These are phyloP conservation scores for Argyresthia goedartella DNA, from an alignment of 2,888 invertebrate species.

Conservation along the genomic window DNA sequence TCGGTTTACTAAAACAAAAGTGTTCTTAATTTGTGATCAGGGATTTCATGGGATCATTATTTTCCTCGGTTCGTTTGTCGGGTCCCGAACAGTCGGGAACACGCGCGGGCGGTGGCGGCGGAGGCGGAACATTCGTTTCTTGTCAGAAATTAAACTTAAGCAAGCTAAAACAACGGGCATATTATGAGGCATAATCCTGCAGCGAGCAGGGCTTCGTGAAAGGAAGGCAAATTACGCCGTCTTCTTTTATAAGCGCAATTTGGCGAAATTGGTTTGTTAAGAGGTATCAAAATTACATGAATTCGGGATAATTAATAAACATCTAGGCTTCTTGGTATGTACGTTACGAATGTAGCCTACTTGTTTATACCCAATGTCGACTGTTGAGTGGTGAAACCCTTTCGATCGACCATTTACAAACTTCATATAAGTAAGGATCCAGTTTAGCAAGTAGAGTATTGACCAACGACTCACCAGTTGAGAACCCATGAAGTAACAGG, in stretches of 20 bases:
- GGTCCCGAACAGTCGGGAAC: slow-evolving; percentile 6
- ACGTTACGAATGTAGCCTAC: too few species aligned
- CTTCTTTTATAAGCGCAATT: slow-evolving; percentile 3
- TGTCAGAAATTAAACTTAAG: slow-evolving; percentile 45
- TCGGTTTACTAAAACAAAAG: slow-evolving; percentile 58
- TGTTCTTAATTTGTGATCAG: slow-evolving; percentile 57
- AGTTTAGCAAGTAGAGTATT: too few species aligned
- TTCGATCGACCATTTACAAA: too few species aligned
- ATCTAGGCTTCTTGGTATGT: too few species aligned
- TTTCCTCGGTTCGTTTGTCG: slow-evolving; percentile 45
- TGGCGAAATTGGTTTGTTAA: not conserved
- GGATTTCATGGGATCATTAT: slow-evolving; percentile 55
- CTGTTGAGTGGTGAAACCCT: too few species aligned
- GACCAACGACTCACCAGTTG: too few species aligned
- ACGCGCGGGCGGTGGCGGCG: slow-evolving; percentile 19
- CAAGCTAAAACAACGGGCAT: slow-evolving; percentile 35
- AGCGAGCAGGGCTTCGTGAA: not conserved
- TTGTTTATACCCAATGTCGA: too few species aligned
- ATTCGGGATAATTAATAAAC: too few species aligned
- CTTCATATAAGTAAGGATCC: too few species aligned
- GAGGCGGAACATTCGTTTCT: slow-evolving; percentile 16
- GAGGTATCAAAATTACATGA: not conserved
- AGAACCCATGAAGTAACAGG: too few species aligned
- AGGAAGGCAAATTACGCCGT: slow-evolving; percentile 1
- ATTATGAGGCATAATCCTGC: slow-evolving; percentile 32